These are phyloP conservation scores for Proteles cristata DNA, from an alignment of 2,113 vertebrate genomes.

Conservation along the genomic window DNA sequence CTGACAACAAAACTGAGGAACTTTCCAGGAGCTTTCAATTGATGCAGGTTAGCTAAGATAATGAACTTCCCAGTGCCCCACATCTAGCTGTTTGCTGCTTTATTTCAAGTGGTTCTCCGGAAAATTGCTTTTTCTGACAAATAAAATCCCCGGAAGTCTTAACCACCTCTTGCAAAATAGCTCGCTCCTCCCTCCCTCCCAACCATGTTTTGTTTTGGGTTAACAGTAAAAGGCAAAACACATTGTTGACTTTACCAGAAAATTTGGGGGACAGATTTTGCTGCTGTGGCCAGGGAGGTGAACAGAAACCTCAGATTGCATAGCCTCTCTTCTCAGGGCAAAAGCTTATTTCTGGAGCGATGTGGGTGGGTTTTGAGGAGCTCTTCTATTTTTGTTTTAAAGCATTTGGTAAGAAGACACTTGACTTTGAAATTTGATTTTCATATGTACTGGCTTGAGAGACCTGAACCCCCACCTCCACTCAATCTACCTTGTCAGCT, in stretches of 20 bases:
- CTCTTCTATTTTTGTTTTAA: conserved; percentile 71
- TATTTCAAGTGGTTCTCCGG: conserved; percentile 52
- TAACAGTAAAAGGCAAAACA: conserved; percentile 60
- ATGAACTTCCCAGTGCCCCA: neutral
- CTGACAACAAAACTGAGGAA: neutral
- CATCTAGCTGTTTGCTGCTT: neutral
- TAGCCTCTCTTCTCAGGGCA: conserved; percentile 44
- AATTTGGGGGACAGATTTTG: conserved; percentile 54
- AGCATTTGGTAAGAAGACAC: conserved; percentile 73
- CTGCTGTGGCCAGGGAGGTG: conserved; percentile 44
- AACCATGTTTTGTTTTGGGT: conserved; percentile 58
- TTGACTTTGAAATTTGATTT: conserved; percentile 78
- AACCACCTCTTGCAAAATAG: conserved; percentile 56
- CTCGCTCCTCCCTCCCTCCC: neutral
- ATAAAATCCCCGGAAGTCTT: conserved; percentile 14
- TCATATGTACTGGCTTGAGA: conserved; percentile 53
- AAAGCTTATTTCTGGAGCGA: conserved; percentile 57
- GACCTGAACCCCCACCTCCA: conserved; percentile 57
- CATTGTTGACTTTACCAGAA: conserved; percentile 59
- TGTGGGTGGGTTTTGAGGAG: conserved; percentile 76
- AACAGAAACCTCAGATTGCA: conserved; percentile 60
- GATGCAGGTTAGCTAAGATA: neutral
- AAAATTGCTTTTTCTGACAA: conserved; percentile 38
- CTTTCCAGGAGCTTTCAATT: neutral
- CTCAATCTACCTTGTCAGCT: conserved; percentile 70